Evolutionary conservation across 2,113 vertebrate genomes (phyloP).

Genomic region (Rutilus rutilus): DNA sequence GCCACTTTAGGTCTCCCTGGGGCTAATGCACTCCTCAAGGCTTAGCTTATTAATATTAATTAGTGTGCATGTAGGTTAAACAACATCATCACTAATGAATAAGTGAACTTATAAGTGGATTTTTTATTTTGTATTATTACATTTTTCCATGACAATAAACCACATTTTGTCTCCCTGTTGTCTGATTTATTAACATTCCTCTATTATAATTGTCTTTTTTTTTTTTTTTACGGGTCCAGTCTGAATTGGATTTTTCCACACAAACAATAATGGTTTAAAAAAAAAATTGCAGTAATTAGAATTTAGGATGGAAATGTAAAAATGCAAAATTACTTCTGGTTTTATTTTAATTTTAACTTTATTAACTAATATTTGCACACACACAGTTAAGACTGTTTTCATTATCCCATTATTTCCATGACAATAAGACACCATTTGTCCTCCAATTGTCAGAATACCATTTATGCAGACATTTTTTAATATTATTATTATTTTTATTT

Average conservation of each 20-base stretch:
- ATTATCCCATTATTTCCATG: neutral
- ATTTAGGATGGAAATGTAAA: too few relatives aligned
- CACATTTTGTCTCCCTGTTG: neutral
- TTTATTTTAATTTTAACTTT: too few relatives aligned
- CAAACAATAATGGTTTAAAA: too few relatives aligned
- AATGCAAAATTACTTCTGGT: too few relatives aligned
- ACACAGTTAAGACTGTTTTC: neutral
- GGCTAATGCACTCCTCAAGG: neutral
- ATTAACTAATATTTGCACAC: too few relatives aligned
- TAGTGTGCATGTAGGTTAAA: slow-evolving; percentile 9
- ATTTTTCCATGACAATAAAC: neutral
- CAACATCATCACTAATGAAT: neutral
- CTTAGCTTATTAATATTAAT: neutral
- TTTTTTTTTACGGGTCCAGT: too few relatives aligned
- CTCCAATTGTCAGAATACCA: neutral
- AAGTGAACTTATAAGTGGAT: neutral
- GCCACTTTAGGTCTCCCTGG: neutral
- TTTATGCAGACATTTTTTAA: neutral
- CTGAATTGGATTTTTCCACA: too few relatives aligned
- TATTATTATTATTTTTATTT: neutral
- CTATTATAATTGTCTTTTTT: too few relatives aligned
- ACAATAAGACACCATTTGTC: neutral
- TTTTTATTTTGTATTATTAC: too few relatives aligned
- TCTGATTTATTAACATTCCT: too few relatives aligned
- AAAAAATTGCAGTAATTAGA: too few relatives aligned